Percentiles rank a stretch among this genome's conserved stretches.
Conservation (phyloP, 1,140 invertebrate genomes). For the Drosophila novamexicana region DNA sequence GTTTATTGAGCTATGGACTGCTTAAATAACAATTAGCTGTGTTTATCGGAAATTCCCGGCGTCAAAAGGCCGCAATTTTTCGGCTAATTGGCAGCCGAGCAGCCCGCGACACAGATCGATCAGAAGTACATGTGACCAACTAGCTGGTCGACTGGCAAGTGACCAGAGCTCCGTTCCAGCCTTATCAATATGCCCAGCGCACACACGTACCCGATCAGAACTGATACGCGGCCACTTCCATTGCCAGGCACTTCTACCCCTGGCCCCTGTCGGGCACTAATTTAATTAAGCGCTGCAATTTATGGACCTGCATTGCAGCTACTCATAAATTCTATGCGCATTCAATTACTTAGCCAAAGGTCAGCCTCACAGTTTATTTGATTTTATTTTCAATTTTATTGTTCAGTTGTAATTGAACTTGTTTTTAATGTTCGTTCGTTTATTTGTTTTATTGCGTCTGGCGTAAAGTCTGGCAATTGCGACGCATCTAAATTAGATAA, state of each 20-base stretch:
- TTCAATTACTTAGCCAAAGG: constrained; percentile 68
- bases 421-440: constrained; percentile 1
- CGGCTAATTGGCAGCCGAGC: constrained; percentile 42
- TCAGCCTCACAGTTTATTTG: constrained; percentile 53
- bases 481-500: constrained; percentile 31
- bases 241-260: constrained; percentile 24
- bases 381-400: constrained; percentile 50
- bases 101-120: constrained; percentile 51
- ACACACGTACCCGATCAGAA: constrained; percentile 57
- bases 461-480: constrained; percentile 23
- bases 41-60: not conserved
- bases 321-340: constrained; percentile 67
- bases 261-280: constrained; percentile 24
- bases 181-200: constrained; percentile 46
- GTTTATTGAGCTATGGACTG: constrained; percentile 53
- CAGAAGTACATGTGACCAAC: constrained; percentile 60
- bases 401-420: constrained; percentile 29
- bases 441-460: constrained; percentile 28
- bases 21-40: constrained; percentile 75
- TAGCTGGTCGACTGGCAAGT: constrained; percentile 3
- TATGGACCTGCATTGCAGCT: constrained; percentile 53
- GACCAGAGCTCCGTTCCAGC: not conserved
- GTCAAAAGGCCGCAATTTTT: constrained; percentile 13
- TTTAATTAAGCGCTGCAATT: constrained; percentile 74
- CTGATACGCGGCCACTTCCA: constrained; percentile 57